These are phyloP conservation scores for Barnardius zonarius DNA, from an alignment of 2,113 vertebrate genomes.

Conservation along the genomic window DNA sequence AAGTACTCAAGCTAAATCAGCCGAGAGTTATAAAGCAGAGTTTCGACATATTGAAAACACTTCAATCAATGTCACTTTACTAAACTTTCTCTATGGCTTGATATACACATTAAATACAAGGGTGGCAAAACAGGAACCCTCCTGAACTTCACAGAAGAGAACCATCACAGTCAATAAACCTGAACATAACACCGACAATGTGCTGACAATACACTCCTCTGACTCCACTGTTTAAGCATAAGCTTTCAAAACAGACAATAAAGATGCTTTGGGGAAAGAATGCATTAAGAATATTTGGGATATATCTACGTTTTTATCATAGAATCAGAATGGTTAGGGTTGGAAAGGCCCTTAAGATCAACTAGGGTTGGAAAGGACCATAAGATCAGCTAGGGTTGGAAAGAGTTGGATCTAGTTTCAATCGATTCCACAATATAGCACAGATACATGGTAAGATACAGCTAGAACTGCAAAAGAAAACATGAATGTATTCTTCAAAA, in stretches of 20 bases:
- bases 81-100: constrained; percentile 13
- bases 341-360: background rate
- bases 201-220: accelerated
- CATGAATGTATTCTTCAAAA: background rate
- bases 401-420: background rate
- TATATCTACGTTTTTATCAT: background rate
- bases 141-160: background rate
- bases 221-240: background rate
- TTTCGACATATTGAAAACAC: constrained; percentile 52
- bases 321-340: background rate
- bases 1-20: constrained; percentile 52
- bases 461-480: background rate
- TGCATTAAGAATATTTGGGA: background rate
- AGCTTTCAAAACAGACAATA: background rate
- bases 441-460: background rate
- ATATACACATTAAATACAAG: constrained; percentile 33
- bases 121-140: constrained; percentile 27
- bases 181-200: accelerated
- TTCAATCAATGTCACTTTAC: constrained; percentile 61
- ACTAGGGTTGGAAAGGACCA: background rate
- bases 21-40: constrained; percentile 30
- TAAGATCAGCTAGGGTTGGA: background rate
- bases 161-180: background rate
- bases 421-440: background rate
- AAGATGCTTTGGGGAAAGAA: background rate